These are phyloP conservation scores for Oligia strigilis DNA, from an alignment of 2,888 invertebrate genomes.

Conservation along the genomic window DNA sequence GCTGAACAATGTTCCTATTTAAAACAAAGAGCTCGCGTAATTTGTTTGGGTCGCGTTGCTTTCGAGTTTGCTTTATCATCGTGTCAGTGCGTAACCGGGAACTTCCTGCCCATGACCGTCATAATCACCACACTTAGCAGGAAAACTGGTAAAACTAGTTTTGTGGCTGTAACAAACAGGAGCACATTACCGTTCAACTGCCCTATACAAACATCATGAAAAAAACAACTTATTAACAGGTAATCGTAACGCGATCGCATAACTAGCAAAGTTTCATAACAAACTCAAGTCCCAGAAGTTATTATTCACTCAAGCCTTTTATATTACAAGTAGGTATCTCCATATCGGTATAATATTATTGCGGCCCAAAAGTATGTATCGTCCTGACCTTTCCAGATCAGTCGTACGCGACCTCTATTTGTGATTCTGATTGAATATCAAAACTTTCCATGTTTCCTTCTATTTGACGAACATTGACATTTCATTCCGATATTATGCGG, in stretches of 20 bases:
- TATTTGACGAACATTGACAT: conserved; percentile 26
- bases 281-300: conserved; percentile 21
- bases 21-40: conserved; percentile 40
- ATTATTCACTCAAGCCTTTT: conserved; percentile 19
- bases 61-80: conserved; percentile 9
- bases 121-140: not conserved
- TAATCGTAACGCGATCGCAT: too few relatives aligned
- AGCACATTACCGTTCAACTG: not conserved
- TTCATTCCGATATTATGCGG: conserved; percentile 15
- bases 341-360: conserved; percentile 39
- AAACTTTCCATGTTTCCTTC: conserved; percentile 33
- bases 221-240: not conserved
- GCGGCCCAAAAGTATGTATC: conserved; percentile 15
- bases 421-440: conserved; percentile 53
- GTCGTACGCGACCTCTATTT: conserved; percentile 18
- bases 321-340: conserved; percentile 18
- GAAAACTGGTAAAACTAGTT: too few relatives aligned
- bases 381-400: conserved; percentile 38
- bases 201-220: not conserved
- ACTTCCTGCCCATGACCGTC: not conserved
- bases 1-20: conserved; percentile 54
- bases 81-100: not conserved
- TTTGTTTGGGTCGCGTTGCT: conserved; percentile 28
- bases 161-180: not conserved
- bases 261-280: not conserved